phyloP scores from a whole-genome alignment of 2,888 invertebrate species.

The Cepaea hortensis region DNA sequence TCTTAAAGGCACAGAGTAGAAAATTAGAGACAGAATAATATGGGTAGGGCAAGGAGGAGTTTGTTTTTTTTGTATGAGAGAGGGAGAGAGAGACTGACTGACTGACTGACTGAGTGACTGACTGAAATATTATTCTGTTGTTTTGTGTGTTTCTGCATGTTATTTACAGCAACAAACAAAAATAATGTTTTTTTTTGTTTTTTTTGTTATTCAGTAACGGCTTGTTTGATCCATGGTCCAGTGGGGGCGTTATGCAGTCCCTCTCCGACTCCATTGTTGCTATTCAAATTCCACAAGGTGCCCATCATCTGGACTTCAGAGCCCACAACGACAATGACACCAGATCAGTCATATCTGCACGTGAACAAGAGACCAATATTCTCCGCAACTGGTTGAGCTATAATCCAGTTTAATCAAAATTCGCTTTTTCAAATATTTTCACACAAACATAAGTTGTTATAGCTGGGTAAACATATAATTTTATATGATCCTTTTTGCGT shows the following conservation, averaged over 20 bases:
- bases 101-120: no score
- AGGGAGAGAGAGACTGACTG: no score
- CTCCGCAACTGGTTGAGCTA: slow-evolving; percentile 67
- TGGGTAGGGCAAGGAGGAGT: no score
- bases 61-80: no score
- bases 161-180: no score
- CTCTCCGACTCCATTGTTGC: slow-evolving; percentile 71
- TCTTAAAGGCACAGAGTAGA: no score
- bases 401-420: slow-evolving; percentile 11
- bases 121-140: no score
- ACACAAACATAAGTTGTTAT: no score
- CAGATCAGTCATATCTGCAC: slow-evolving; percentile 69
- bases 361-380: slow-evolving; percentile 68
- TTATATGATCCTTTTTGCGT: no score
- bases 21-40: no score
- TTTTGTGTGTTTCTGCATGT: no score
- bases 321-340: slow-evolving; percentile 76
- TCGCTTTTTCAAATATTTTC: background rate
- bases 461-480: no score
- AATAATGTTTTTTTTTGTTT: background rate
- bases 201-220: slow-evolving; percentile 75
- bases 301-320: slow-evolving; percentile 78
- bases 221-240: slow-evolving; percentile 78
- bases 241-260: slow-evolving; percentile 75
- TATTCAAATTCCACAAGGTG: slow-evolving; percentile 76